Evolutionary conservation across 2,797 vertebrate species (phyloP).

Genomic region (Acanthurus tractus): DNA sequence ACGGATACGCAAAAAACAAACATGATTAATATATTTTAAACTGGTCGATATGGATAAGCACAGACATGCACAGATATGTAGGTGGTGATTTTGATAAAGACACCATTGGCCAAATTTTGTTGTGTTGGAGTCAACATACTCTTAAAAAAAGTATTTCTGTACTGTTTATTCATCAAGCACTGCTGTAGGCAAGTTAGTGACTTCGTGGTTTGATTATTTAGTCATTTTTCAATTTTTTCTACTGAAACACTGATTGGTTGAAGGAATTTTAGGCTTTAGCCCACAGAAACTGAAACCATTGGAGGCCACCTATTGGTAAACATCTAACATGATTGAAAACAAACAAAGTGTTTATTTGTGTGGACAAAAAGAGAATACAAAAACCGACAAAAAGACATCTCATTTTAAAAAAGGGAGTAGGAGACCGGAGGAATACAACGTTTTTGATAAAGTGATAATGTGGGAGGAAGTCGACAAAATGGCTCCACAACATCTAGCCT

Average conservation of each 20-base stretch:
- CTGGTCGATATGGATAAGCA: slow-evolving; percentile 6
- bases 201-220: slow-evolving; percentile 4
- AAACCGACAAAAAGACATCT: neutral
- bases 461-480: slow-evolving; percentile 28
- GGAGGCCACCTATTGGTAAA: neutral
- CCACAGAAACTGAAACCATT: neutral
- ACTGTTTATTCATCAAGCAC: neutral
- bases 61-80: neutral
- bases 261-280: neutral
- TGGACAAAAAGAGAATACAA: neutral
- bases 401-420: neutral
- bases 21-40: neutral
- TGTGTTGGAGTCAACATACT: slow-evolving; percentile 1
- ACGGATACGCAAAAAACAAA: slow-evolving; percentile 11
- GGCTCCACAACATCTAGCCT: slow-evolving; percentile 29
- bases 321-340: neutral
- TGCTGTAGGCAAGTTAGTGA: neutral
- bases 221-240: too few relatives aligned
- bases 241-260: slow-evolving; percentile 1
- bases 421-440: neutral
- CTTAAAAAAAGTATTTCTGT: neutral
- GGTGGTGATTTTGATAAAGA: slow-evolving; percentile 3
- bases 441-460: slow-evolving; percentile 1
- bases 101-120: neutral
- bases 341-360: slow-evolving; percentile 14